Evolutionary conservation across 2,797 vertebrate species (phyloP).

Genomic region (Sebastes cheni): DNA sequence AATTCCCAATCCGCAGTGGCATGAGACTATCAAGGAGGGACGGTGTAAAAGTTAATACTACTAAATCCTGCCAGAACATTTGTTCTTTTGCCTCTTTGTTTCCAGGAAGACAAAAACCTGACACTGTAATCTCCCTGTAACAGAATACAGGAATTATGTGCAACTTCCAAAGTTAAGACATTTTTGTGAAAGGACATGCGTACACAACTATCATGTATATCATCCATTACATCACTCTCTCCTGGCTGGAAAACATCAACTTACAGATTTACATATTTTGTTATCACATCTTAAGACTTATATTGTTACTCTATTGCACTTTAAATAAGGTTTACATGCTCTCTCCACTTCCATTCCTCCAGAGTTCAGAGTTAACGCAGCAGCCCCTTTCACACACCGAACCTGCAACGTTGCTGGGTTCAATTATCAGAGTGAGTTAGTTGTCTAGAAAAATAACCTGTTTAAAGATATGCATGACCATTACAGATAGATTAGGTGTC

Average conservation of each 20-base stretch:
- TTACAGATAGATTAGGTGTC: background rate
- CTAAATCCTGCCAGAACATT: background rate
- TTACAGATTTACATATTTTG: background rate
- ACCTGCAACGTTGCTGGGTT: background rate
- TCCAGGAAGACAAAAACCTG: background rate
- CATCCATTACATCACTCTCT: background rate
- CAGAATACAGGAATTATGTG: background rate
- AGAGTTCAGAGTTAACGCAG: slow-evolving; percentile 37
- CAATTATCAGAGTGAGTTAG: background rate
- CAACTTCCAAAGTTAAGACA: background rate
- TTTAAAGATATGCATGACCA: background rate
- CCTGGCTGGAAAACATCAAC: background rate
- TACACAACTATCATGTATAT: background rate
- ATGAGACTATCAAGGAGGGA: background rate
- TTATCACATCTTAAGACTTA: background rate
- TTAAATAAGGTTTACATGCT: slow-evolving; percentile 55
- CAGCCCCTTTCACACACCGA: background rate
- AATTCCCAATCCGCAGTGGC: background rate
- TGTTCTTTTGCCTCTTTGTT: background rate
- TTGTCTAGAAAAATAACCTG: background rate
- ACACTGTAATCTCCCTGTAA: background rate
- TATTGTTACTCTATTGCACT: background rate
- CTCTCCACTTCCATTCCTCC: slow-evolving; percentile 58
- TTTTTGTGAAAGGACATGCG: background rate
- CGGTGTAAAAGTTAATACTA: background rate